Base-by-base conservation (phyloP, 2,797 vertebrate species). In the Callimico goeldii region DNA sequence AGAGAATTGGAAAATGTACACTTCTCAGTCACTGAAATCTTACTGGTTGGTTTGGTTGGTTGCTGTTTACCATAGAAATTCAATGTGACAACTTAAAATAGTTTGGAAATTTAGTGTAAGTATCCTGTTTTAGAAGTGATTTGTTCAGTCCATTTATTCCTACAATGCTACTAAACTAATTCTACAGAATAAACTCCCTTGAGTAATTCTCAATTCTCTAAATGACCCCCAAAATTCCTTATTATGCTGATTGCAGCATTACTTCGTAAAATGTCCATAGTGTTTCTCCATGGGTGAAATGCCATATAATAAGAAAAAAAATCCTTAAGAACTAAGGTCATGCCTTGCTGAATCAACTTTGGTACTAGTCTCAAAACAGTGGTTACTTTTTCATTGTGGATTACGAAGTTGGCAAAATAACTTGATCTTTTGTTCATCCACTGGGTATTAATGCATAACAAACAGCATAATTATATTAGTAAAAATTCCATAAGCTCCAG, bases 11-110 rank as follows among this genome's bases (percentile, higher is more conserved):
- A 94, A 94, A 88, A 64, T 33, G 24, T 10, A 15, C 20, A 15
- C 39, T 91, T 10, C 20, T 72, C 46, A 67, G 64, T 91, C 70
- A 64, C 22, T 96, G 80, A 95, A 83, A 61, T 28, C 76, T 90
- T 67, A 36, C 43, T 89, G 61, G 73, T 81, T n/a, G n/a, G 43
- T 70, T 95, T 93, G 26, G 11, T 43, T 88, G n/a, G 77, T 94
- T 90, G 48, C 79, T 91, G 15, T 87, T 96, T 95, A 77, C 79
- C 90, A 58, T 28, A 91, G 90, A 97, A 97, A 97, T 96, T 95
- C 80, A 76, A 75, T 43, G 88, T 50, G 46, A 92, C 67, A 80
- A 75, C 50, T 95, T 88, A 33, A 26, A 84, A 94, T 73, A 26
- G 90, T 95, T 97, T 57, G 46, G 79, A 84, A 95, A 95, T 77